phyloP scores from a whole-genome alignment of 2,797 vertebrate species.

The Prionace glauca region DNA sequence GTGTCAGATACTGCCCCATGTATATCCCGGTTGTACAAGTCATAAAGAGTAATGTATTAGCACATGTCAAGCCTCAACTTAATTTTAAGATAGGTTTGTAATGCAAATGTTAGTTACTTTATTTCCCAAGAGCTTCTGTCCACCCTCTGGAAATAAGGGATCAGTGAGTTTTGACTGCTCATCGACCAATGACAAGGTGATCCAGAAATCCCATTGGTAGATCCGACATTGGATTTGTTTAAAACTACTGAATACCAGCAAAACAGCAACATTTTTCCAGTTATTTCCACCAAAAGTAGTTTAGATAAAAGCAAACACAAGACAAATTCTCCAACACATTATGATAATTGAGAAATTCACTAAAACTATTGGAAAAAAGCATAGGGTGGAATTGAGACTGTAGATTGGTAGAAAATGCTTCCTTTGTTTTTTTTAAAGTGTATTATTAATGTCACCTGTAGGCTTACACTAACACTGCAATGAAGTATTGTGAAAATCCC shows the following conservation, averaged over 20 bases:
- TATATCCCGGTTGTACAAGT: not conserved
- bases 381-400: not conserved
- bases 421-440: too few relatives aligned
- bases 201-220: conserved; percentile 49
- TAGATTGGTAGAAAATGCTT: not conserved
- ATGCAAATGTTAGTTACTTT: conserved; percentile 57
- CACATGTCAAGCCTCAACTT: conserved; percentile 70
- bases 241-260: conserved; percentile 43
- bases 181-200: conserved; percentile 69
- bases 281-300: not conserved
- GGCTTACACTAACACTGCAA: too few relatives aligned
- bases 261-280: not conserved
- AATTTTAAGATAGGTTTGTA: conserved; percentile 64
- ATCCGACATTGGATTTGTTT: conserved; percentile 72
- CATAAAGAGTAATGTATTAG: conserved; percentile 73
- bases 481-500: too few relatives aligned
- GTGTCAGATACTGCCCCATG: not conserved
- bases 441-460: too few relatives aligned
- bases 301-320: not conserved
- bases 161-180: conserved; percentile 66
- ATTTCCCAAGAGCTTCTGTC: conserved; percentile 73
- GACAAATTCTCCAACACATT: not conserved
- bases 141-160: conserved; percentile 73
- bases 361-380: not conserved
- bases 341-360: not conserved